Evolutionary conservation across 2,888 invertebrate species (phyloP).

Genomic region (Parnassius mnemosyne): DNA sequence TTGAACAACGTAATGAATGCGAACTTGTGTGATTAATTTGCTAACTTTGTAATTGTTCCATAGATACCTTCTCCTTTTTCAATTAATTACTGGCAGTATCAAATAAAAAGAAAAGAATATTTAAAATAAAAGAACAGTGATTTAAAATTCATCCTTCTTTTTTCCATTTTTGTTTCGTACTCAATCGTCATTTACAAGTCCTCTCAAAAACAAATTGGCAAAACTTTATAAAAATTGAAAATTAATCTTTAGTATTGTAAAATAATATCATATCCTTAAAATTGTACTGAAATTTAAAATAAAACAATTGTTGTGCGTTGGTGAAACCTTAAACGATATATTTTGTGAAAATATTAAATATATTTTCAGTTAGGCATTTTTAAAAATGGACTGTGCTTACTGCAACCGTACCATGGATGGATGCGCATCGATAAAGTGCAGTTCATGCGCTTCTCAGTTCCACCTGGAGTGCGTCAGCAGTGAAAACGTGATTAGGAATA

Average conservation of each 20-base stretch:
- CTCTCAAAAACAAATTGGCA: conserved; percentile 41
- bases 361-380: conserved; percentile 19
- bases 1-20: too few species aligned
- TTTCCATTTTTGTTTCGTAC: conserved; percentile 13
- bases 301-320: background rate
- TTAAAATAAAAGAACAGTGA: conserved; percentile 6
- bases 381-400: conserved; percentile 57
- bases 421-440: conserved; percentile 65
- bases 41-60: too few species aligned
- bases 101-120: conserved; percentile 5
- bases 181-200: conserved; percentile 41
- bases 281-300: conserved; percentile 4
- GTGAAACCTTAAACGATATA: background rate
- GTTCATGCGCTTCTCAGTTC: conserved; percentile 58
- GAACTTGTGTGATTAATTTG: too few species aligned
- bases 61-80: too few species aligned
- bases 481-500: conserved; percentile 53
- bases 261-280: background rate
- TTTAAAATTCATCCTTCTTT: conserved; percentile 9
- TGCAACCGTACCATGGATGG: conserved; percentile 63
- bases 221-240: conserved; percentile 45
- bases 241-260: conserved; percentile 35
- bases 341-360: too few species aligned
- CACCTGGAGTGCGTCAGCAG: conserved; percentile 63
- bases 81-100: background rate